Evolutionary conservation across 2,113 vertebrate genomes (phyloP), one percentile per base, ranked within the genome.

Genomic region (Pycnonotus jocosus): DNA sequence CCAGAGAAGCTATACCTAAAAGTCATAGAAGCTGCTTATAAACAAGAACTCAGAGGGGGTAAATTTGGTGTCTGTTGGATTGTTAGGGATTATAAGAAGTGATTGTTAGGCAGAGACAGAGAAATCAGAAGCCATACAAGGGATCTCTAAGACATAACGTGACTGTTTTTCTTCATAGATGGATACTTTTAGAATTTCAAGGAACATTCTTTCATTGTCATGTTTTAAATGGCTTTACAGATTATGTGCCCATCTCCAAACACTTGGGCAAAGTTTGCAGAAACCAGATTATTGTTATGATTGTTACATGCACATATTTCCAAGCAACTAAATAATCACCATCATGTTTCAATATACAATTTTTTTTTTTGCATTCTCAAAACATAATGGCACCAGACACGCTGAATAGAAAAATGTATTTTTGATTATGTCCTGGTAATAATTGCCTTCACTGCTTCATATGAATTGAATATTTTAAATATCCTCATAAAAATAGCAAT

Each of bases 361-460:
- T 66, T 71, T 97, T 91, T 97, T 91, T 71, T 94, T 90, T 95
- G 91, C 93, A 92, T 88, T 95, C 91, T 56, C 93, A 92, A 97
- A 97, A 93, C 88, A 97, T 88, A 97, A 96, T 97, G 91, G 92
- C 93, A 94, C 66, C 69, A 78, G 96, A 72, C 97, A 96, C 82
- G 61, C 76, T 78, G 88, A 92, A 95, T 72, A 91, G 86, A 91
- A 48, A 92, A 93, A 87, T 65, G 51, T 65, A 71, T 50, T 71
- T 53, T 80, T 93, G 33, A 84, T 88, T 88, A 35, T 82, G 86
- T n/a, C 64, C 48, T 80, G 94, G 57, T 53, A 78, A 81, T 79
- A 92, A 74, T 89, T 81, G 56, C 57, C 66, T 44, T 10, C 87
- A 65, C 50, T 66, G 30, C 15, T 60, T 70, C 80, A 86, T 89